Base-by-base conservation (phyloP, 1,140 invertebrate genomes). In the Drosophila miranda region DNA sequence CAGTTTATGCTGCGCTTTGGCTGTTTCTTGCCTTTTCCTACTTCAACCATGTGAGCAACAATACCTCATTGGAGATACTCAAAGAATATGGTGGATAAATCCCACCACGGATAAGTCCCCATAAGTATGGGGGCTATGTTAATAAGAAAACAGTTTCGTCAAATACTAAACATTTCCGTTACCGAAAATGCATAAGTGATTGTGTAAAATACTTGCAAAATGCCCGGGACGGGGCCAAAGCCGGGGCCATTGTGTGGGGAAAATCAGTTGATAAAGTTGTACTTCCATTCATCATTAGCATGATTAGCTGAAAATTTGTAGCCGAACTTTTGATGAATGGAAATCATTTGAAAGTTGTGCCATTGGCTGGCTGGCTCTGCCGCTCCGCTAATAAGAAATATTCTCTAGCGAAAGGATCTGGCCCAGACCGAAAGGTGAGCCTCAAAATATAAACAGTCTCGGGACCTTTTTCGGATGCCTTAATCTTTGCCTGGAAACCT, bases 271-370 rank as follows among this genome's bases (percentile, higher is more conserved):
- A 67, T 75, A 57, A 83, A 80, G 55, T 75, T 64, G 48, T 57
- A 46, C 16, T 68, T 63, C 64, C 59, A 84, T 83, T 75, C 72
- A 72, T 68, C 50, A 38, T 30, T 46, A 72, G 52, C 59, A 60
- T 80, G 72, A 86, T 83, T 83, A 66, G 76, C 67, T 76, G 26
- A 56, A 80, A 76, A 80, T 80, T 73, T 66, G 56, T 48, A 53
- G 71, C 44, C 49, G 56, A 58, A 62, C 57, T 44, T 62, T 41
- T 72, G 62, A 76, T 86, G 81, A 86, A 84, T 84, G 80, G 57
- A 81, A 78, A 81, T 80, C 62, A 70, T 66, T 80, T 69, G 60
- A 84, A 84, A 84, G 73, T 84, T 81, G 13, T 73, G 56, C 38
- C 63, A 14, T 34, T 30, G 57, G 58, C 43, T 19, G 19, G 23